Evolutionary conservation across 1,140 invertebrate genomes (phyloP).

Genomic region (Drosophila repleta): DNA sequence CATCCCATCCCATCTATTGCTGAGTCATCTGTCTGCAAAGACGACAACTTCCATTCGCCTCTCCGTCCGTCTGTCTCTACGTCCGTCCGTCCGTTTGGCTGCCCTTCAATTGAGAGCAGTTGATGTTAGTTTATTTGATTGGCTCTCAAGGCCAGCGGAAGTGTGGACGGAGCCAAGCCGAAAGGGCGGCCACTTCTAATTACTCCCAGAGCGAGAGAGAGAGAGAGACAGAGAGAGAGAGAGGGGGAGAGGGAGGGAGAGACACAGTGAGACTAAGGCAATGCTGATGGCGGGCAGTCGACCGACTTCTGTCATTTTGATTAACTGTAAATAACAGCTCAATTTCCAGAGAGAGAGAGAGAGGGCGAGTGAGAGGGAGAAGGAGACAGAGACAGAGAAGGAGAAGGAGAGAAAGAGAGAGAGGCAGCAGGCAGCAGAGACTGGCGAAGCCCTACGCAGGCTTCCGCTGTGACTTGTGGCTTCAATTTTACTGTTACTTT

Average conservation of each 20-base stretch:
- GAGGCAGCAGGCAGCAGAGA: not conserved
- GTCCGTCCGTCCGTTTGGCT: not conserved
- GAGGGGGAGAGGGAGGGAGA: no score
- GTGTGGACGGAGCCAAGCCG: conserved; percentile 19
- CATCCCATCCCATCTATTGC: not conserved
- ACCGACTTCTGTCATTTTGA: conserved; percentile 64
- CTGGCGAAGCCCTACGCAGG: conserved; percentile 39
- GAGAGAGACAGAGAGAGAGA: no score
- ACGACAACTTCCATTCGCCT: not conserved
- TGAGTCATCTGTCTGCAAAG: conserved; percentile 25
- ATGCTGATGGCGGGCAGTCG: conserved; percentile 19
- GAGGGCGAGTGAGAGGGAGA: not conserved
- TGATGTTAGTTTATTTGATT: conserved; percentile 62
- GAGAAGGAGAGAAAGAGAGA: not conserved
- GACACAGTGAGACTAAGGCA: not conserved
- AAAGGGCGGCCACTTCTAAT: conserved; percentile 53
- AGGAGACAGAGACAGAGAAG: not conserved
- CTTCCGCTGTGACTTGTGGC: conserved; percentile 35
- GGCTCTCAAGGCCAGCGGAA: conserved; percentile 78
- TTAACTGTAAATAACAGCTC: conserved; percentile 67
- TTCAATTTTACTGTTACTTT: conserved; percentile 50
- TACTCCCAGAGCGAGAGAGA: conserved; percentile 6
- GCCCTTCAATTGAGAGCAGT: conserved; percentile 36
- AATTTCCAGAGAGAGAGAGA: conserved; percentile 18
- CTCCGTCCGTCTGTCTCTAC: not conserved